Conservation (phyloP, 1,140 invertebrate species). For the Ceratosolen solmsi region DNA sequence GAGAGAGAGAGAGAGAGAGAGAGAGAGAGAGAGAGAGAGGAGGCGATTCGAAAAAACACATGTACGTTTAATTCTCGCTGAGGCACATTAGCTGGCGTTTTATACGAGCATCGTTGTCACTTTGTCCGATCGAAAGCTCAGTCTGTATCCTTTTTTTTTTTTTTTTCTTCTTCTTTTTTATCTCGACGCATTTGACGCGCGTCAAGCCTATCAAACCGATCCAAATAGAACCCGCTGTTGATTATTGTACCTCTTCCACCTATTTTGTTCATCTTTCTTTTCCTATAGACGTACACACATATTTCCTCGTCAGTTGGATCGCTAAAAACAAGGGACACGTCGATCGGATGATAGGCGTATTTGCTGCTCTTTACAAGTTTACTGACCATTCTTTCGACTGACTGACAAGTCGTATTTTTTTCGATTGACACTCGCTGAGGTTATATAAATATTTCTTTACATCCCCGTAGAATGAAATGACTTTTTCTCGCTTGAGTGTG, state of each 20-base stretch:
- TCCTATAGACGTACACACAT: not conserved
- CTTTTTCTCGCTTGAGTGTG: conserved; percentile 15
- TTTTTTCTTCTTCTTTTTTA: conserved; percentile 25
- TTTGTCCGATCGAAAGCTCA: too few species aligned
- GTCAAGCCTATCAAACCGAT: conserved; percentile 45
- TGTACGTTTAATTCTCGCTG: not conserved
- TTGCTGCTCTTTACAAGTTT: not conserved
- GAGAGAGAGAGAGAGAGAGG: not conserved
- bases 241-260: conserved; percentile 14
- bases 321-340: conserved; percentile 42
- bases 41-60: not conserved
- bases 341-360: conserved; percentile 23
- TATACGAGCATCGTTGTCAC: too few species aligned
- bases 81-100: too few species aligned
- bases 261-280: not conserved
- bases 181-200: conserved; percentile 43
- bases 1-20: not conserved
- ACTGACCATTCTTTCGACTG: conserved; percentile 1
- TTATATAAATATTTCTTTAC: conserved; percentile 18
- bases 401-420: conserved; percentile 18
- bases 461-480: not conserved
- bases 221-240: conserved; percentile 30
- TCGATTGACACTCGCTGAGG: conserved; percentile 13
- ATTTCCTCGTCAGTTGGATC: not conserved
- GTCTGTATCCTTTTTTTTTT: too few species aligned